Evolutionary conservation across 2,797 vertebrate species (phyloP).

Genomic region (Odontamblyopus rebecca): DNA sequence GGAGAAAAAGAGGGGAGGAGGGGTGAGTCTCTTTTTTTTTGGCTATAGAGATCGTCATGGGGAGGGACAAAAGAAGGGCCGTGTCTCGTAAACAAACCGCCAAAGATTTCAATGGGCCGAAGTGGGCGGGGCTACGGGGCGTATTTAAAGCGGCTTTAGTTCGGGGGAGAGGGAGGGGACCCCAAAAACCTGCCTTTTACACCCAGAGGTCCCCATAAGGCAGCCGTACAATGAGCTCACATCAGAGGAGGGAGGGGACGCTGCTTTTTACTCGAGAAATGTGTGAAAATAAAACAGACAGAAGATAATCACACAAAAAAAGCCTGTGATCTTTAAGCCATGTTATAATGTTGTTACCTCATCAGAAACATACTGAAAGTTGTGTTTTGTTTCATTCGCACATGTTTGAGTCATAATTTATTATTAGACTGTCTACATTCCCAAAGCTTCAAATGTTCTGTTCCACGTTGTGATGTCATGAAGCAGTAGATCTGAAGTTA

Average conservation of each 20-base stretch:
- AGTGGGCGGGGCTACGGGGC: constrained; percentile 52
- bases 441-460: no score
- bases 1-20: constrained; percentile 40
- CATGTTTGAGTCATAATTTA: no score
- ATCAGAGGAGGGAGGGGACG: background rate
- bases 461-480: no score
- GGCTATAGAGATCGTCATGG: constrained; percentile 24
- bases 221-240: constrained; percentile 19
- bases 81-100: constrained; percentile 71
- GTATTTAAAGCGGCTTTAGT: constrained; percentile 48
- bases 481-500: no score
- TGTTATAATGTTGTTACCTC: no score
- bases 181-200: constrained; percentile 35
- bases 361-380: no score
- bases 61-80: constrained; percentile 58
- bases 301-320: no score
- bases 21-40: constrained; percentile 48
- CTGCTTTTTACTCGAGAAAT: background rate
- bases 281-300: background rate
- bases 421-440: no score
- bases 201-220: constrained; percentile 22
- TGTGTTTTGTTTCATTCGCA: no score
- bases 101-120: constrained; percentile 66
- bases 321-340: no score
- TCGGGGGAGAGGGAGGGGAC: background rate